These are phyloP conservation scores for Sinodicranocentrus sp. DNA, from an alignment of 2,888 invertebrate genomes.

Conservation along the genomic window DNA sequence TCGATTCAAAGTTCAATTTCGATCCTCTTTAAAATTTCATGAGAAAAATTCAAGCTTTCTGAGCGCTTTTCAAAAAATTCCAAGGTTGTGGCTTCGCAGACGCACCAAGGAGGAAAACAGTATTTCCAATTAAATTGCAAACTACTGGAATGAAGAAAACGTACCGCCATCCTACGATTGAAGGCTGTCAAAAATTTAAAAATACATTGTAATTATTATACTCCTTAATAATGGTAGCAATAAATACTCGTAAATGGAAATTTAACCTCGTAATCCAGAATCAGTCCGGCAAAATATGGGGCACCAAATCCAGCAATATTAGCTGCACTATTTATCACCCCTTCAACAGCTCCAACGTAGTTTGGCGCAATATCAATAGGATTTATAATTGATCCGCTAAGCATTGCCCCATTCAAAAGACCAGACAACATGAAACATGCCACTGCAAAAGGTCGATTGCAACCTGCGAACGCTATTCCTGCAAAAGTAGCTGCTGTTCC, in stretches of 20 bases:
- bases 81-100: conserved; percentile 88
- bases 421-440: conserved; percentile 74
- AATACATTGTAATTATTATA: not conserved
- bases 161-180: conserved; percentile 84
- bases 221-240: not conserved
- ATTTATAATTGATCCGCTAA: conserved; percentile 66
- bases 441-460: conserved; percentile 73
- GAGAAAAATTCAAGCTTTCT: too few relatives aligned
- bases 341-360: conserved; percentile 67
- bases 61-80: conserved; percentile 81
- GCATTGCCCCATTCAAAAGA: conserved; percentile 57
- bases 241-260: too few relatives aligned
- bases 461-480: conserved; percentile 76
- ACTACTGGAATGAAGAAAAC: conserved; percentile 90
- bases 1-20: too few relatives aligned
- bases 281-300: conserved; percentile 56
- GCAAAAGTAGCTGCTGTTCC: conserved; percentile 75
- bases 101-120: conserved; percentile 85
- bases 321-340: conserved; percentile 59
- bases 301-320: conserved; percentile 66
- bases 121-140: conserved; percentile 84
- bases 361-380: conserved; percentile 70
- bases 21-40: too few relatives aligned
- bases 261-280: conserved; percentile 48
- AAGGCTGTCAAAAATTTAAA: conserved; percentile 71